Conservation (phyloP, 2,888 invertebrate genomes). For the Malacosoma neustria region DNA sequence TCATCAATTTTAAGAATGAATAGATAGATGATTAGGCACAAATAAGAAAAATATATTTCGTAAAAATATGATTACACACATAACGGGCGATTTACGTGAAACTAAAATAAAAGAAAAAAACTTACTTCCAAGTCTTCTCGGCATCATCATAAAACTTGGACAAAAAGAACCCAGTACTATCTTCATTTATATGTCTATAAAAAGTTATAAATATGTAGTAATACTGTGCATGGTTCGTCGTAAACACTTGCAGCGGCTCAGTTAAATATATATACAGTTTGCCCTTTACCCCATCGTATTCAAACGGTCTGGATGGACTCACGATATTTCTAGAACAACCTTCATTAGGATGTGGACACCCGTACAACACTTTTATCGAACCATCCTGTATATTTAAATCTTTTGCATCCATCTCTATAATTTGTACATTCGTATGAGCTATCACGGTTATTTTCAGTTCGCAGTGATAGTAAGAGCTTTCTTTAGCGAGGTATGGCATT, state of each 20-base stretch:
- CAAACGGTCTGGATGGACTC: constrained; percentile 40
- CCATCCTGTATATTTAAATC: constrained; percentile 37
- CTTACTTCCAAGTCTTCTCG: constrained; percentile 36
- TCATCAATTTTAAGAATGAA: too few species aligned
- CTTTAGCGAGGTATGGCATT: constrained; percentile 37
- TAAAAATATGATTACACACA: too few species aligned
- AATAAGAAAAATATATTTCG: too few species aligned
- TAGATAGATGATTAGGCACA: too few species aligned
- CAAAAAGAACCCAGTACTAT: constrained; percentile 41
- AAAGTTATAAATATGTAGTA: constrained; percentile 46
- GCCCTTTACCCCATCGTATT: constrained; percentile 32
- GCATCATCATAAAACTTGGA: constrained; percentile 42
- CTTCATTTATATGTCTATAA: constrained; percentile 32
- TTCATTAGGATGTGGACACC: constrained; percentile 9
- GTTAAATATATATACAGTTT: constrained; percentile 46
- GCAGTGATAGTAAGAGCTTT: constrained; percentile 46
- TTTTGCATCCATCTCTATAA: constrained; percentile 49
- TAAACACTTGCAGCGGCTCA: constrained; percentile 40
- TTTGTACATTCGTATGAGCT: constrained; percentile 42
- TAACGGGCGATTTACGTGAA: too few species aligned
- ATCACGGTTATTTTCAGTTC: constrained; percentile 52
- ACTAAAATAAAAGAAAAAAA: too few species aligned
- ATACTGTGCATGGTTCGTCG: constrained; percentile 24
- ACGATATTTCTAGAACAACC: constrained; percentile 28
- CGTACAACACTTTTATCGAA: constrained; percentile 40